These are phyloP conservation scores for Achroia grisella DNA, from an alignment of 1,140 invertebrate species.

Conservation along the genomic window DNA sequence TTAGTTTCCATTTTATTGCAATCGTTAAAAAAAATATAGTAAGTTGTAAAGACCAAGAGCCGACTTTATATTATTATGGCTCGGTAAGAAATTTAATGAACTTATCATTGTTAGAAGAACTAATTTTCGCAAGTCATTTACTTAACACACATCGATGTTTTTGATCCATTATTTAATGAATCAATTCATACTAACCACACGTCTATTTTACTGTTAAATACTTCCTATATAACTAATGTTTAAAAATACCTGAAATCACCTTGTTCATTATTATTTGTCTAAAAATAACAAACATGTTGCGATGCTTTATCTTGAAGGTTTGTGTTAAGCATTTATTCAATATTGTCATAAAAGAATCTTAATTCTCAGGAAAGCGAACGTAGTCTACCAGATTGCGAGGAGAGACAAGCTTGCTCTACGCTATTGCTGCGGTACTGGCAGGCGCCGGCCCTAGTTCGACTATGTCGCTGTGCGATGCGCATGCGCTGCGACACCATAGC, in stretches of 20 bases:
- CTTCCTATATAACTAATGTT: too few species aligned
- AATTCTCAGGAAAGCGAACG: slow-evolving; percentile 46
- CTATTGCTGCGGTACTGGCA: slow-evolving; percentile 49
- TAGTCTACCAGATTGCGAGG: slow-evolving; percentile 30
- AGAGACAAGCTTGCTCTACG: slow-evolving; percentile 40
- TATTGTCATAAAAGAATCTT: slow-evolving; percentile 15
- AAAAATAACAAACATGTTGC: too few species aligned
- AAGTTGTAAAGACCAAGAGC: slow-evolving; percentile 31
- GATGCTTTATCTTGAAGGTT: too few species aligned
- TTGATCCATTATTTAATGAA: too few species aligned
- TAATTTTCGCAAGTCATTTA: too few species aligned
- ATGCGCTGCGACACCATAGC: slow-evolving; percentile 38
- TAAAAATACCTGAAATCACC: too few species aligned
- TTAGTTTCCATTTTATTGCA: background rate
- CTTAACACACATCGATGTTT: too few species aligned
- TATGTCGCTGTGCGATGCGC: slow-evolving; percentile 46
- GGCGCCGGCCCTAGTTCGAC: slow-evolving; percentile 39
- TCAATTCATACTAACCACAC: too few species aligned
- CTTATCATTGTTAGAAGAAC: too few species aligned
- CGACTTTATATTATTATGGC: slow-evolving; percentile 52
- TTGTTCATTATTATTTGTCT: too few species aligned
- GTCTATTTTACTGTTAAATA: too few species aligned
- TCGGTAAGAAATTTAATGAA: slow-evolving; percentile 38
- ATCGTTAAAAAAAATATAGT: background rate
- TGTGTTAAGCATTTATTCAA: too few species aligned